Evolutionary conservation across 2,113 vertebrate genomes (phyloP).

Genomic region (Etheostoma spectabile): DNA sequence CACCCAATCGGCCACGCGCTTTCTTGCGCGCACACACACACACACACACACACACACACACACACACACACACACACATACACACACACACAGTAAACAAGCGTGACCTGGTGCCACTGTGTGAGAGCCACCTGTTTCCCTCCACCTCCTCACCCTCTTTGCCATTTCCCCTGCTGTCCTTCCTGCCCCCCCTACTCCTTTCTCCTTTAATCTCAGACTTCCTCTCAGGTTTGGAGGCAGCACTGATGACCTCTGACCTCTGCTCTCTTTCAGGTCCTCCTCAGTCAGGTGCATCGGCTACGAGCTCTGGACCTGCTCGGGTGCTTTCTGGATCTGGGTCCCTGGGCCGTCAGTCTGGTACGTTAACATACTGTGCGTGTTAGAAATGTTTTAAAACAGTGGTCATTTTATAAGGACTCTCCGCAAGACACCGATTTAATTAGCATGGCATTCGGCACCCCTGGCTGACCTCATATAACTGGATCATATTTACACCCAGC

Average conservation of each 20-base stretch:
- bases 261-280: slow-evolving; percentile 89
- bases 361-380: slow-evolving; percentile 11
- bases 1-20: slow-evolving; percentile 28
- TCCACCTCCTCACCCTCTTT: slow-evolving; percentile 28
- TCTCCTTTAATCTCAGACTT: slow-evolving; percentile 40
- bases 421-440: too few species aligned
- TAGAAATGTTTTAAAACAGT: background rate
- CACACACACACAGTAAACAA: slow-evolving; percentile 30
- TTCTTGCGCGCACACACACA: background rate
- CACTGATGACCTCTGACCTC: slow-evolving; percentile 42
- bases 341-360: slow-evolving; percentile 98
- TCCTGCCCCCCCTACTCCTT: slow-evolving; percentile 25
- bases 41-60: slow-evolving; percentile 27
- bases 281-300: slow-evolving; percentile 97
- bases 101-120: slow-evolving; percentile 40
- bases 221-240: background rate
- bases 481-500: too few species aligned
- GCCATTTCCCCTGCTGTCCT: slow-evolving; percentile 33
- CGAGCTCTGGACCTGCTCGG: slow-evolving; percentile 95
- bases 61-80: slow-evolving; percentile 23
- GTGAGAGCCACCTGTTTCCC: slow-evolving; percentile 74
- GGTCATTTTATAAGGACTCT: background rate
- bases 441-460: too few species aligned
- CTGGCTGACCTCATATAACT: too few species aligned
- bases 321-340: slow-evolving; percentile 95